phyloP scores from a whole-genome alignment of 2,113 vertebrate species.

The Thomomys bottae region DNA sequence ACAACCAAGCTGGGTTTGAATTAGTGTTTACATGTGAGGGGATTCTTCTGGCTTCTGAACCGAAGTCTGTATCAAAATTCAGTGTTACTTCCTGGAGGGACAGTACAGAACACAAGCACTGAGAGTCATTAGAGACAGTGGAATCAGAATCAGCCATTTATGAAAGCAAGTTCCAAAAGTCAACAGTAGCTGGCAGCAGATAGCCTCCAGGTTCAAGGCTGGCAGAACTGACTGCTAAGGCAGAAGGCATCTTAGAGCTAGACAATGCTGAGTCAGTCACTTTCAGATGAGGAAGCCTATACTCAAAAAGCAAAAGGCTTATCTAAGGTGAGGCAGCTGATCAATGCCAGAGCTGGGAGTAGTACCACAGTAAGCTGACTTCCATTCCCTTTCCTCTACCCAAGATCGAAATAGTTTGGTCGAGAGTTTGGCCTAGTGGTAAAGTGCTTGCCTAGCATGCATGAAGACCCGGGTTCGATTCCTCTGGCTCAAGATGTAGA shows the following conservation, averaged over 20 bases:
- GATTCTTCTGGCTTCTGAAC: slow-evolving; percentile 29
- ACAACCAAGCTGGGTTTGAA: background rate
- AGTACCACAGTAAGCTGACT: background rate
- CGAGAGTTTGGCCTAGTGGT: too few relatives aligned
- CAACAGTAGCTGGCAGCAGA: slow-evolving; percentile 71
- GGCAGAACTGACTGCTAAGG: background rate
- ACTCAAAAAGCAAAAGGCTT: background rate
- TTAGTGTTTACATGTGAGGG: background rate
- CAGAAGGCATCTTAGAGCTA: background rate
- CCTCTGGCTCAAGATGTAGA: too few relatives aligned
- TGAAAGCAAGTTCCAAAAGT: slow-evolving; percentile 56
- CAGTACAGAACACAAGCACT: background rate
- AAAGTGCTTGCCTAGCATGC: too few relatives aligned
- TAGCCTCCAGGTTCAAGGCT: background rate
- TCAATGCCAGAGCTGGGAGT: background rate
- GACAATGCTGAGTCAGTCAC: background rate
- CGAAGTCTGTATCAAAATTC: slow-evolving; percentile 7
- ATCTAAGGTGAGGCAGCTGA: background rate
- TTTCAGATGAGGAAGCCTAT: slow-evolving; percentile 53
- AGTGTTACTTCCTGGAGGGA: slow-evolving; percentile 3
- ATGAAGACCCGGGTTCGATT: too few relatives aligned
- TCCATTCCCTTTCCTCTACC: background rate
- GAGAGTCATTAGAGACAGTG: background rate
- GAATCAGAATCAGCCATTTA: background rate
- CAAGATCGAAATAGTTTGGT: background rate